phyloP scores from a whole-genome alignment of 2,113 vertebrate species.

The Rhegmatorhina hoffmannsi region DNA sequence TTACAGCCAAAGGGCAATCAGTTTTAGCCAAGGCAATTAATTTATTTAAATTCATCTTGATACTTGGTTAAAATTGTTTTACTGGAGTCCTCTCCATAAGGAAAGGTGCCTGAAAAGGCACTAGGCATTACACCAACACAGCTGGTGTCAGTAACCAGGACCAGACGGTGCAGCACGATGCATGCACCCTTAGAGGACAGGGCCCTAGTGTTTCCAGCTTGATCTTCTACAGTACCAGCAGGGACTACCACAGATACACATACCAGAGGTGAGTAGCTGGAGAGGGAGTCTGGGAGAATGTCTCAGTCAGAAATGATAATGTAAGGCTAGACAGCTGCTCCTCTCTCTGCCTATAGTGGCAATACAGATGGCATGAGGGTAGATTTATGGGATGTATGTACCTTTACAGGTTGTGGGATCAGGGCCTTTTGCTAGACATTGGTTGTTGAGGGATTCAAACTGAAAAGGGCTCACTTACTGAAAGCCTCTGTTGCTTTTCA shows the following conservation, averaged over 20 bases:
- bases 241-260: not conserved
- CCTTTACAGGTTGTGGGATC: not conserved
- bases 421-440: not conserved
- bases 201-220: not conserved
- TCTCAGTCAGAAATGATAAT: not conserved
- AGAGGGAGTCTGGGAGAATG: not conserved
- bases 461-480: not conserved
- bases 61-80: not conserved
- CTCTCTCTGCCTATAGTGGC: not conserved
- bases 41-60: slow-evolving; percentile 5
- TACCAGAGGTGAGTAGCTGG: not conserved
- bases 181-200: not conserved
- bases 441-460: not conserved
- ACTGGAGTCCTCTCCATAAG: not conserved
- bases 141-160: not conserved
- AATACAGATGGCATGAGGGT: not conserved
- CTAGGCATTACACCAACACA: not conserved
- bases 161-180: not conserved
- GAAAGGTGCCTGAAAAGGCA: not conserved
- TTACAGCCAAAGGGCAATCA: slow-evolving; percentile 4
- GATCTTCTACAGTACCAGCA: not conserved
- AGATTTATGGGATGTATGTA: not conserved
- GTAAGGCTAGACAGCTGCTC: not conserved
- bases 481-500: not conserved
- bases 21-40: slow-evolving; percentile 28